phyloP scores from a whole-genome alignment of 2,113 vertebrate species.

The Typhlomys cinereus region DNA sequence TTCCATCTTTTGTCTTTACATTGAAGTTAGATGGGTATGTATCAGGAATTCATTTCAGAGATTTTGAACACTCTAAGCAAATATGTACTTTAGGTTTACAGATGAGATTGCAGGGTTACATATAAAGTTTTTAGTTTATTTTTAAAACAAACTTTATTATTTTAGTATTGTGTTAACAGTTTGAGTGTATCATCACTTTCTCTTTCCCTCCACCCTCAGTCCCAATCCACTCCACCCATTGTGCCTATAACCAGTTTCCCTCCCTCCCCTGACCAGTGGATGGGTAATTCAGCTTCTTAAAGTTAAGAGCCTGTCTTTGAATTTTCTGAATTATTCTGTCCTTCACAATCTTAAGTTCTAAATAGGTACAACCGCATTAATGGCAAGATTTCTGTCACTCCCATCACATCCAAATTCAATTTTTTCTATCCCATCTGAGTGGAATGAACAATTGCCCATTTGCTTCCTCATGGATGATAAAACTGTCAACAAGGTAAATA shows the following conservation, averaged over 20 bases:
- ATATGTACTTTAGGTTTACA: constrained; percentile 24
- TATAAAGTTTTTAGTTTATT: constrained; percentile 50
- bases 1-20: not conserved
- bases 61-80: not conserved
- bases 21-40: constrained; percentile 24
- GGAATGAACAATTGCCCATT: constrained; percentile 43
- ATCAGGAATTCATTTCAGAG: constrained; percentile 34
- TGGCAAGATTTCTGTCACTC: constrained; percentile 48
- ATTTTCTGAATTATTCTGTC: constrained; percentile 49
- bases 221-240: too few relatives aligned
- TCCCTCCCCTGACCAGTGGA: too few relatives aligned
- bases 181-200: too few relatives aligned
- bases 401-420: constrained; percentile 31
- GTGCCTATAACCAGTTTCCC: too few relatives aligned
- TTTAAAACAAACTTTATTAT: too few relatives aligned
- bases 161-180: too few relatives aligned
- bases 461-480: constrained; percentile 42
- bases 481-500: constrained; percentile 65
- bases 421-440: constrained; percentile 57
- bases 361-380: constrained; percentile 39
- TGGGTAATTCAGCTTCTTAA: too few relatives aligned
- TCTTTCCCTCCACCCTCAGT: too few relatives aligned
- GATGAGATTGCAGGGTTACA: constrained; percentile 38
- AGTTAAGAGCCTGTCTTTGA: constrained; percentile 43
- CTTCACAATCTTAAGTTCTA: constrained; percentile 44